Evolutionary conservation across 2,797 vertebrate genomes (phyloP).

Genomic region (Peromyscus melanophrys): DNA sequence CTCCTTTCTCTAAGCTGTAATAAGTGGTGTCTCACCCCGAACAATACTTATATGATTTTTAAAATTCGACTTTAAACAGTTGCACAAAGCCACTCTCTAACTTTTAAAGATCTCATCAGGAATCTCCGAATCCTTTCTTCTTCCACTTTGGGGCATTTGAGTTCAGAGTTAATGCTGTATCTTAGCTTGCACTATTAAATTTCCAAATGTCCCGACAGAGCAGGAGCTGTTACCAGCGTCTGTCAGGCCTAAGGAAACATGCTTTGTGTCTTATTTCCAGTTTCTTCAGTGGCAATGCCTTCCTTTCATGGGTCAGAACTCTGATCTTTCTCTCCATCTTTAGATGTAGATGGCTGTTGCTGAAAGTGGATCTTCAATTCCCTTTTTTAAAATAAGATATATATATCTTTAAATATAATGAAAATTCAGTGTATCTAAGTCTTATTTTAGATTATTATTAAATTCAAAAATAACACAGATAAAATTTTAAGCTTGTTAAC

Average conservation of each 20-base stretch:
- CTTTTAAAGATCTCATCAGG: conserved; percentile 28
- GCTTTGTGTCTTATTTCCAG: not conserved
- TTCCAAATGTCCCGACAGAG: not conserved
- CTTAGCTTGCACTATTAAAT: not conserved
- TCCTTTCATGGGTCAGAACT: conserved; percentile 6
- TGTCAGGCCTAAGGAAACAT: not conserved
- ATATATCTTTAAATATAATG: not conserved
- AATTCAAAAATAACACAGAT: not conserved
- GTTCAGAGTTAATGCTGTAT: conserved; percentile 30
- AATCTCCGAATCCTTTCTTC: conserved; percentile 6
- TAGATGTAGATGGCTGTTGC: not conserved
- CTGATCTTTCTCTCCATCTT: not conserved
- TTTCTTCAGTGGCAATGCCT: not conserved
- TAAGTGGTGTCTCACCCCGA: rapidly evolving
- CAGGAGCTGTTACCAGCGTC: conserved; percentile 24
- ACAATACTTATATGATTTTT: not conserved
- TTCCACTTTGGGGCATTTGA: conserved; percentile 33
- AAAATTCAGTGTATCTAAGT: not conserved
- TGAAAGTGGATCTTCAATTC: conserved; percentile 3
- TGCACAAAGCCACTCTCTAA: conserved; percentile 27
- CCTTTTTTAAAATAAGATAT: not conserved
- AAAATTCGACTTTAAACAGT: conserved; percentile 38
- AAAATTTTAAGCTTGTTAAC: not conserved
- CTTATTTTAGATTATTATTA: not conserved
- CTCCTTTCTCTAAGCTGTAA: not conserved